Base-by-base conservation (phyloP, 2,888 invertebrate genomes). In the Oscheius sp. region DNA sequence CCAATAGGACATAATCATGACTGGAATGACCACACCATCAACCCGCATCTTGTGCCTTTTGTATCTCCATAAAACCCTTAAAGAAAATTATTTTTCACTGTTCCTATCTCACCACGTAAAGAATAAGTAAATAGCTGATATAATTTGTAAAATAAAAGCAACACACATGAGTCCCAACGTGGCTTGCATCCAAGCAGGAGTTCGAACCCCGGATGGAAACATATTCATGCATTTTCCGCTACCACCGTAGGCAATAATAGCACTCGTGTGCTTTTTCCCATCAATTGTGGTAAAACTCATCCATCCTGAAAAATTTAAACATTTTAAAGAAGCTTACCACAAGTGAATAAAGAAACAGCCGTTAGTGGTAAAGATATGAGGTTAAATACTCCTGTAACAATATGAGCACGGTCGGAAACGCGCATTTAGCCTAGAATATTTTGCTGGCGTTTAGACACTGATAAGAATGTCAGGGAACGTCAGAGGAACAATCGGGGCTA, bases 1-100 rank as follows among this genome's bases (percentile, higher is more conserved):
- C 12, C 7, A n/a, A 43, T 61, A 61, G 21, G 61, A 61, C 61
- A 61, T 61, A 9, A 61, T n/a, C 23, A 61, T 9, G n/a, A 61
- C 7, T 5, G 61, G 61, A 0, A 61, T 43, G 5, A 61, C 25
- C 45, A 61, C 41, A 5, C 61, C 43, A 43, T 61, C 61, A 45
- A 61, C 21, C 7, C 41, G n/a, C 61, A 61, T 61, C 41, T 61
- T 61, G 13, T 61, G 45, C 12, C 61, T 41, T 41, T 61, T 61
- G 23, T 43, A 61, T 43, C 61, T 35, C 61, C 61, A 61, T 7
- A 61, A 25, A 59, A 21, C 59, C 59, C 59, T 35, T 35, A 9
- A 35, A 35, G 35, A 3, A 35, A 35, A 35, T 35, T 6, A 35
- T 6, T 35, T 3, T 6, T 6, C 9, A 35, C 3, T 35, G 9